A percentile compares a stretch with the other conserved stretches of the same genome.
Evolutionary conservation across 1,140 invertebrate genomes (phyloP).

Genomic region (Nilaparvata lugens): DNA sequence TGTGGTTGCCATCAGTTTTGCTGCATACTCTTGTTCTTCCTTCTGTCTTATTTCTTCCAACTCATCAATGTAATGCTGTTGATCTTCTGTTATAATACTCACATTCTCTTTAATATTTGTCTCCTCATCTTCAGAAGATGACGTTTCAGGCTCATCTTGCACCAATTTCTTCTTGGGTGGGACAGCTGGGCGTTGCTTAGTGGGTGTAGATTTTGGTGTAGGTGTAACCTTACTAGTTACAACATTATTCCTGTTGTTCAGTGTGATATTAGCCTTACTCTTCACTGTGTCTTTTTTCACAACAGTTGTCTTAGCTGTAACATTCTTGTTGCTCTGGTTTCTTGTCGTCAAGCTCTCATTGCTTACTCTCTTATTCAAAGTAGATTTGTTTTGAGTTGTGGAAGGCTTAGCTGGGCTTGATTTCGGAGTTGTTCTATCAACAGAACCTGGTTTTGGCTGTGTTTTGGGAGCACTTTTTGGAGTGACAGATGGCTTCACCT

Average conservation of each 20-base stretch:
- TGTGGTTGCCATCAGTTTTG: slow-evolving; percentile 22
- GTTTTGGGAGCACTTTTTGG: background rate
- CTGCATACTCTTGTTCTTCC: slow-evolving; percentile 22
- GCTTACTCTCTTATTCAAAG: slow-evolving; percentile 7
- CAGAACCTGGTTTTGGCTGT: background rate
- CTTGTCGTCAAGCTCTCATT: slow-evolving; percentile 7
- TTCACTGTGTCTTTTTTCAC: slow-evolving; percentile 6
- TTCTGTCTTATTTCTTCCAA: slow-evolving; percentile 19
- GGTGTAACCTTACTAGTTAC: slow-evolving; percentile 8
- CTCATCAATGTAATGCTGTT: slow-evolving; percentile 17
- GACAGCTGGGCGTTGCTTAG: background rate
- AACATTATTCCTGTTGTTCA: slow-evolving; percentile 6
- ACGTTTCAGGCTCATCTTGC: slow-evolving; percentile 3
- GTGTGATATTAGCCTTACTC: background rate
- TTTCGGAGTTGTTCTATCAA: background rate
- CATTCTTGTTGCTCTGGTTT: slow-evolving; percentile 10
- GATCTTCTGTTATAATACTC: background rate
- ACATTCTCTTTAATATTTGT: background rate
- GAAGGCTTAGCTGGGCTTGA: background rate
- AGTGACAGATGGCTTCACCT: slow-evolving; percentile 11
- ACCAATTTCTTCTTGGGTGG: slow-evolving; percentile 7
- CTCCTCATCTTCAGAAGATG: slow-evolving; percentile 23
- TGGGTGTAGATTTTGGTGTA: slow-evolving; percentile 11
- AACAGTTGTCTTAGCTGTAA: slow-evolving; percentile 3
- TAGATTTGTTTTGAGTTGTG: slow-evolving; percentile 1